Base-by-base conservation (phyloP, 2,797 vertebrate species). In the Helarctos malayanus region DNA sequence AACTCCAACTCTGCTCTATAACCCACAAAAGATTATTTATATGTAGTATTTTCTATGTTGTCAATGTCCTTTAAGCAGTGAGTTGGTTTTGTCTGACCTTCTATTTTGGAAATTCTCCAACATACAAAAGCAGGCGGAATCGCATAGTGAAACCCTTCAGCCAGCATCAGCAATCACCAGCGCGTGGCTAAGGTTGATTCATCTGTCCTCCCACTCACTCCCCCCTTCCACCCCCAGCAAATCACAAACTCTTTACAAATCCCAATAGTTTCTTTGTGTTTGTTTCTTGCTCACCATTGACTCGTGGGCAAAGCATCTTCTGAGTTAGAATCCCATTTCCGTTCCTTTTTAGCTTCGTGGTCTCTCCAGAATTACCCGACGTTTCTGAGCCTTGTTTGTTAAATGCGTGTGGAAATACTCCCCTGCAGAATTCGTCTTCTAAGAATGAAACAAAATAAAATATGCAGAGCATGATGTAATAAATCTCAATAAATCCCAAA, bases 41-140 rank as follows among this genome's bases (percentile, higher is more conserved):
- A 56, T 90, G 32, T 81, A 81, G 54, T 61, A 52, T 47, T 35
- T 88, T 90, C 38, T 94, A 0, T 71, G 52, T 96, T 91, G 61
- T 61, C 52, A 29, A 0, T 23, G 13, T 94, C 75, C 68, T 57
- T 85, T 78, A 57, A 81, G 32, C 59, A 65, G n/a, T 16, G 85
- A 80, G 95, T 96, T 65, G 84, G 47, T 95, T 47, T 84, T 54
- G 47, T 78, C 96, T 86, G 32, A 82, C 57, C 38, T 96, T 91
- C 90, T 14, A 69, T 88, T 94, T 93, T 90, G 79, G 75, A 92
- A 89, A 88, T 65, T 88, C 91, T 88, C 83, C 69, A 80, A 52
- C 8, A 47, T 23, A 84, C 45, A 65, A 47, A 80, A 56, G 27
- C 21, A 87, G 25, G 23, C 45, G 95, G 41, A 63, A 65, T 63